phyloP scores from a whole-genome alignment of 2,797 vertebrate genomes.

The Micropoecilia bifurca region DNA sequence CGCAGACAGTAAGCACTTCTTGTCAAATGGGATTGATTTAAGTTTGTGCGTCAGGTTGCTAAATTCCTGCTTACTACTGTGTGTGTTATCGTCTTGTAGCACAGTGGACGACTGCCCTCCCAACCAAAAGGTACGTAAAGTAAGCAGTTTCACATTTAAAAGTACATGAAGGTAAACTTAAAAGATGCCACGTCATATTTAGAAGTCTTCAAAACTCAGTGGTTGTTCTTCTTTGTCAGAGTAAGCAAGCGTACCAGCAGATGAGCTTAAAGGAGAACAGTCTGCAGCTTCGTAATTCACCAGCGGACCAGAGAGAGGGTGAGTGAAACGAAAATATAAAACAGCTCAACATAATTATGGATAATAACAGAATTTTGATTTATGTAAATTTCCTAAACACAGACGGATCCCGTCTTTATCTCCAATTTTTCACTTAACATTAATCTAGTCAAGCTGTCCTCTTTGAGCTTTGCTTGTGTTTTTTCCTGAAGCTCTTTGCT shows the following conservation, averaged over 20 bases:
- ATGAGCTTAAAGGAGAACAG: slow-evolving; percentile 95
- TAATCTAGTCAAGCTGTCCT: slow-evolving; percentile 8
- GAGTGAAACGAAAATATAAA: slow-evolving; percentile 58
- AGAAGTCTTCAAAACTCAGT: not conserved
- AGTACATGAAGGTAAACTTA: not conserved
- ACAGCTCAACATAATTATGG: slow-evolving; percentile 9
- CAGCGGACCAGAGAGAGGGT: slow-evolving; percentile 90
- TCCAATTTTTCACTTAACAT: slow-evolving; percentile 10
- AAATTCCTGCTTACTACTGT: slow-evolving; percentile 16
- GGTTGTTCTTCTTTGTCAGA: slow-evolving; percentile 74
- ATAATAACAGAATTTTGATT: slow-evolving; percentile 38
- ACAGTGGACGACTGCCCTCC: slow-evolving; percentile 96
- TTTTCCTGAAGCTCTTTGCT: not conserved
- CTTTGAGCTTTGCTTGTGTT: not conserved
- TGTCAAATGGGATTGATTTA: not conserved
- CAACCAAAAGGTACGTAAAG: slow-evolving; percentile 88
- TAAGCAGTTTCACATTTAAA: not conserved
- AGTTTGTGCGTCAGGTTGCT: not conserved
- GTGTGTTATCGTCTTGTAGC: slow-evolving; percentile 80
- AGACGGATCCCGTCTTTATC: not conserved
- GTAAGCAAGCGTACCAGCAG: slow-evolving; percentile 93
- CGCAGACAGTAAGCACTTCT: slow-evolving; percentile 91
- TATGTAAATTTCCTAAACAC: slow-evolving; percentile 25
- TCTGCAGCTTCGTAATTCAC: slow-evolving; percentile 85
- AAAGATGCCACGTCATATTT: not conserved